Evolutionary conservation across 2,113 vertebrate species (phyloP).

Genomic region (Stegastes partitus): DNA sequence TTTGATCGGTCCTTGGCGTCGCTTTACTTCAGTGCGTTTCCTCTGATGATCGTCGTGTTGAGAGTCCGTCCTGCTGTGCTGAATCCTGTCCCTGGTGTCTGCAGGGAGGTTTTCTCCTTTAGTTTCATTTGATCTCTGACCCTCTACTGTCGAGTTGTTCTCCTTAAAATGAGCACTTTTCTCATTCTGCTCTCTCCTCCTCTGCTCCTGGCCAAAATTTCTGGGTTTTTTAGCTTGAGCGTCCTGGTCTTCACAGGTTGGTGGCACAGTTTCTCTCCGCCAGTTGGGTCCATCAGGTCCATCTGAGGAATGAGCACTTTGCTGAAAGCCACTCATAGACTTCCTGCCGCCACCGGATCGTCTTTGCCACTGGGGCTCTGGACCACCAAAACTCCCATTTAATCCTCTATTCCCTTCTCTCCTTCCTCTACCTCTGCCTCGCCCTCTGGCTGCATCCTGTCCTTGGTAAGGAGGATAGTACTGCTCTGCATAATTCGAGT

Average conservation of each 20-base stretch:
- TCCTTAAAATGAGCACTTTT: conserved; percentile 44
- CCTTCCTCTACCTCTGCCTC: conserved; percentile 74
- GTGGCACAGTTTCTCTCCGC: conserved; percentile 47
- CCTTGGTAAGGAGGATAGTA: conserved; percentile 72
- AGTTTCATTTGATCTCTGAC: conserved; percentile 6
- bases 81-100: conserved; percentile 50
- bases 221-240: conserved; percentile 56
- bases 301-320: conserved; percentile 31
- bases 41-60: conserved; percentile 72
- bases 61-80: conserved; percentile 47
- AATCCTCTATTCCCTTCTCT: conserved; percentile 74
- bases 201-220: conserved; percentile 70
- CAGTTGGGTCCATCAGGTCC: conserved; percentile 68
- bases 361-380: conserved; percentile 86
- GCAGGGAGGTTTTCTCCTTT: conserved; percentile 22
- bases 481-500: conserved; percentile 51
- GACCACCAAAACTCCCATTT: conserved; percentile 76
- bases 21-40: conserved; percentile 78
- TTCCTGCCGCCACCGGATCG: conserved; percentile 75
- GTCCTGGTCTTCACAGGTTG: conserved; percentile 55
- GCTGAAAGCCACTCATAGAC: conserved; percentile 10
- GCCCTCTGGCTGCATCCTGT: conserved; percentile 64
- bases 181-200: conserved; percentile 54
- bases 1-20: conserved; percentile 85
- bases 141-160: conserved; percentile 22